Conservation (phyloP, 2,888 invertebrate species). For the Phyllotreta striolata region DNA sequence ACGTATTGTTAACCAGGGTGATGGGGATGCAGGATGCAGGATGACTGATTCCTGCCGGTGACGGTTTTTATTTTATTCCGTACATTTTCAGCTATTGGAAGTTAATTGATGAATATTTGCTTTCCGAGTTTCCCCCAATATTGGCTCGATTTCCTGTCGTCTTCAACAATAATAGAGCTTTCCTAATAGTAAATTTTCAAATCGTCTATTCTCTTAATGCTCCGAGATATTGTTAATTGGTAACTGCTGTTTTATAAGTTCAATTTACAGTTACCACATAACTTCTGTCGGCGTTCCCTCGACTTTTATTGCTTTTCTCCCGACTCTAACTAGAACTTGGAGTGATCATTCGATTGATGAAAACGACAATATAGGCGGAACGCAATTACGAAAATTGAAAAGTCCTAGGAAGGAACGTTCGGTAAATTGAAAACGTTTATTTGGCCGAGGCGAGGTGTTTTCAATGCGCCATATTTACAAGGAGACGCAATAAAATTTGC, state of each 20-base stretch:
- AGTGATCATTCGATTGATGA: no score
- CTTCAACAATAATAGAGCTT: no score
- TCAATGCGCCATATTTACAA: not conserved
- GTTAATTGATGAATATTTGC: slow-evolving; percentile 15
- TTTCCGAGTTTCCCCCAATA: no score
- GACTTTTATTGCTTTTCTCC: no score
- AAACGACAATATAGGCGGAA: slow-evolving; percentile 2
- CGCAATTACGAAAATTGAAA: slow-evolving; percentile 24
- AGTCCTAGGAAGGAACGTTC: slow-evolving; percentile 19
- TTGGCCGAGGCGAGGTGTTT: not conserved
- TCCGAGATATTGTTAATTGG: no score
- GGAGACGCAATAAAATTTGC: slow-evolving; percentile 10
- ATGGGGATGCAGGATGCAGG: slow-evolving; percentile 24
- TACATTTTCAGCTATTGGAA: slow-evolving; percentile 24
- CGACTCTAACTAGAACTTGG: no score
- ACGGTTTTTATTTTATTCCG: slow-evolving; percentile 30
- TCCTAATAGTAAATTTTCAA: no score
- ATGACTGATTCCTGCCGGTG: slow-evolving; percentile 28
- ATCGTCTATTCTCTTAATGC: no score
- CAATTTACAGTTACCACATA: no score
- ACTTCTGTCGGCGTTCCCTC: no score
- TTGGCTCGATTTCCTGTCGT: no score
- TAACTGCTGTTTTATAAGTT: no score
- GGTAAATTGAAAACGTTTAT: slow-evolving; percentile 12
- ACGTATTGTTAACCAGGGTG: slow-evolving; percentile 27